Evolutionary conservation across 2,888 invertebrate genomes (phyloP).

Genomic region (Petrolisthes manimaculis): DNA sequence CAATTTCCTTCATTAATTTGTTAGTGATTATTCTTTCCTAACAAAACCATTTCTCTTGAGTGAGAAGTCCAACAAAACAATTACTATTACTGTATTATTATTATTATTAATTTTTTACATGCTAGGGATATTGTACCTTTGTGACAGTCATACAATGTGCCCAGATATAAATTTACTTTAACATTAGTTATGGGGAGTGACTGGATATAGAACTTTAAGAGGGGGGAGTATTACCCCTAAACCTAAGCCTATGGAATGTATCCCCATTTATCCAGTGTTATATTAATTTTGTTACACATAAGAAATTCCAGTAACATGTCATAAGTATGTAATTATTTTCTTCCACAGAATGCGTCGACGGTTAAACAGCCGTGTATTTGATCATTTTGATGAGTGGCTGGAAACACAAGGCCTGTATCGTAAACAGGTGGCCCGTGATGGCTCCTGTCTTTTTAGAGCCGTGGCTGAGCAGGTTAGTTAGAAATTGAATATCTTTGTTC

Average conservation of each 20-base stretch:
- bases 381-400: conserved; percentile 80
- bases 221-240: no score
- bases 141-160: no score
- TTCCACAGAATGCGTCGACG: conserved; percentile 56
- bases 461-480: conserved; percentile 80
- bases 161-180: no score
- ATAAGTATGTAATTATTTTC: not conserved
- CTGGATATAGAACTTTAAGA: no score
- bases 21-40: no score
- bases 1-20: no score
- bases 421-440: conserved; percentile 89
- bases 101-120: no score
- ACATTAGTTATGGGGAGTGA: no score
- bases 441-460: conserved; percentile 88
- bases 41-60: no score
- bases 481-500: not conserved
- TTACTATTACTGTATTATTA: no score
- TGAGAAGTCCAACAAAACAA: no score
- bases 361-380: conserved; percentile 63
- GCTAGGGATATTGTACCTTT: no score
- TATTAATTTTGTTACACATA: not conserved
- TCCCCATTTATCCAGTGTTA: not conserved
- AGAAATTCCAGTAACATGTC: not conserved
- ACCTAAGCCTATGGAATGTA: not conserved
- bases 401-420: conserved; percentile 85